Evolutionary conservation across 2,113 vertebrate species (phyloP).

Genomic region (Lamprologus tigripictilis): DNA sequence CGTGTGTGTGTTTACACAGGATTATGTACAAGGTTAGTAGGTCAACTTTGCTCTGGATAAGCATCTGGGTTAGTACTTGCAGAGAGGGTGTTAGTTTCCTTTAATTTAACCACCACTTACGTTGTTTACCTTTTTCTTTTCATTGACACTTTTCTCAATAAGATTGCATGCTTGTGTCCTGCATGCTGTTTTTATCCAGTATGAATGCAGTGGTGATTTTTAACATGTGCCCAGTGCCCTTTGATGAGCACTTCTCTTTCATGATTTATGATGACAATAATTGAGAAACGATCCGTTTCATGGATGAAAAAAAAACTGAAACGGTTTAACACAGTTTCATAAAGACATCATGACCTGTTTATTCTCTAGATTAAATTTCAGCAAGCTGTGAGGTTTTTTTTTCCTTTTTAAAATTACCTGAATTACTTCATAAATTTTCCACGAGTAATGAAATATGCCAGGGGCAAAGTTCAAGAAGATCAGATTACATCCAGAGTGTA

Average conservation of each 20-base stretch:
- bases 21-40: slow-evolving; percentile 30
- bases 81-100: not conserved
- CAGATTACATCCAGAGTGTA: not conserved
- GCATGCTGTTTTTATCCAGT: not conserved
- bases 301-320: not conserved
- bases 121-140: not conserved
- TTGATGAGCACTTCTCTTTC: not conserved
- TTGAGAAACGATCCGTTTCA: not conserved
- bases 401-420: not conserved
- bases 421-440: not conserved
- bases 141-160: not conserved
- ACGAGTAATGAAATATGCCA: not conserved
- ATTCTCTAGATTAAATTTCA: not conserved
- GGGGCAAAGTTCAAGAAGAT: not conserved
- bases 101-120: not conserved
- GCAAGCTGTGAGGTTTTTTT: not conserved
- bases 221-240: not conserved
- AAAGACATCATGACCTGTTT: not conserved
- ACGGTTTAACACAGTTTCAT: not conserved
- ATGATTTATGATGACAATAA: not conserved
- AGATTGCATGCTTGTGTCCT: not conserved
- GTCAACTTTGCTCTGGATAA: slow-evolving; percentile 22
- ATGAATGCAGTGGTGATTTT: not conserved
- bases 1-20: slow-evolving; percentile 2
- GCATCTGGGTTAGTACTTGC: not conserved